Conservation (phyloP, 2,888 invertebrate species). For the Nudaria mundana region DNA sequence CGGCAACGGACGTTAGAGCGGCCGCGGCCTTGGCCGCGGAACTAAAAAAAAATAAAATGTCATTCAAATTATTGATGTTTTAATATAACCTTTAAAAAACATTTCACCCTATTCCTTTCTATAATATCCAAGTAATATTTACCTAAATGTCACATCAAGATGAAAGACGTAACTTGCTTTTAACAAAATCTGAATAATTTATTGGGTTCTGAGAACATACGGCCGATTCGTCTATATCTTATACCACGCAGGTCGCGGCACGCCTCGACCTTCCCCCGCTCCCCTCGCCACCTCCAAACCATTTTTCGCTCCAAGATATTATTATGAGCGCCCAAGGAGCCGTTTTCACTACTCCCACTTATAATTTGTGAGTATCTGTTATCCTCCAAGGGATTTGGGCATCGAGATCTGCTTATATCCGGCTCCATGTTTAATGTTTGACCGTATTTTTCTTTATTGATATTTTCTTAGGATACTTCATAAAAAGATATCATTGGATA, state of each 20-base stretch:
- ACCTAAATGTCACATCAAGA: neutral
- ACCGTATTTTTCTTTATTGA: slow-evolving; percentile 40
- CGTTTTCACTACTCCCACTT: slow-evolving; percentile 63
- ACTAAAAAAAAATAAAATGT: no score
- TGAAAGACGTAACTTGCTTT: neutral
- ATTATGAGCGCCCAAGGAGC: slow-evolving; percentile 71
- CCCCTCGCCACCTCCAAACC: slow-evolving; percentile 41
- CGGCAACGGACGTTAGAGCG: no score
- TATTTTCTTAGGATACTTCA: slow-evolving; percentile 43
- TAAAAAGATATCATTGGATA: slow-evolving; percentile 23
- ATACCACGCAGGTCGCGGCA: slow-evolving; percentile 14
- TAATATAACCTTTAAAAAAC: neutral
- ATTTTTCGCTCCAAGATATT: slow-evolving; percentile 71
- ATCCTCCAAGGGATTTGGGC: slow-evolving; percentile 46
- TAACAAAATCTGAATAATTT: neutral
- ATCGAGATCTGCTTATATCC: slow-evolving; percentile 46
- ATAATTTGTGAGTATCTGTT: slow-evolving; percentile 68
- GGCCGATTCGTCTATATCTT: slow-evolving; percentile 12
- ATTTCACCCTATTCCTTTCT: neutral
- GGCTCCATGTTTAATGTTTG: slow-evolving; percentile 46
- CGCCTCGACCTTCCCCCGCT: slow-evolving; percentile 17
- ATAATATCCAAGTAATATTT: neutral
- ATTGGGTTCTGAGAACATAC: neutral
- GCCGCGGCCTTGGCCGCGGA: no score
- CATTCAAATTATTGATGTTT: neutral